Evolutionary conservation across 2,888 invertebrate species (phyloP), one percentile per base, ranked within the genome.

Genomic region (Papilio elwesi): DNA sequence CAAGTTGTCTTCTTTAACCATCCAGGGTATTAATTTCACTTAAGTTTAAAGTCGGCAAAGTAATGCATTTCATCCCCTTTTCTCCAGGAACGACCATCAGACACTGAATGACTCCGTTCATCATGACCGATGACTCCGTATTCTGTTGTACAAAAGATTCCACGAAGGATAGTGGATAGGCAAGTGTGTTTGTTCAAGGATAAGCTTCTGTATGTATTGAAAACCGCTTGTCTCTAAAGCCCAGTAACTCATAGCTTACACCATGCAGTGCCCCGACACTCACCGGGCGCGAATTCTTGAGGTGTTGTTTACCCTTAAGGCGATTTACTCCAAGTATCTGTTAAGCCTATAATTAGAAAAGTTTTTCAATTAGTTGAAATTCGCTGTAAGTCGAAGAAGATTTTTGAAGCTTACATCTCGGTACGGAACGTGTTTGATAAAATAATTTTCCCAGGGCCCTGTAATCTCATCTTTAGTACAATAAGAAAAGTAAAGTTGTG

Each of bases 281-380:
- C 83, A 82, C 85, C 85, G 84, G 86, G 85, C 78, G 86, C 83
- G 81, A 88, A 92, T 91, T 90, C 88, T 85, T 86, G 88, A 91
- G 92, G 92, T 92, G 91, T 90, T 92, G 91, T 92, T 92, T 92
- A 90, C 90, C 90, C 89, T 89, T 86, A 88, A 91, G 91, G 91
- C 91, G 92, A 93, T 93, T 92, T 92, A 88, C 90, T 90, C 87
- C 83, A 90, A 93, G 91, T 92, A 91, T 90, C 90, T 89, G 91
- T 86, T 91, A 90, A 93, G 92, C 87, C 90, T 92, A 92, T 93
- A 93, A 93, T 93, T 93, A 93, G 91, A 91, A 93, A 93, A 93
- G 84, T 93, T 93, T 93, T 93, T 93, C 92, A 92, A 93, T 93
- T 93, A 93, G 90, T 92, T 90, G 89, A 91, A 92, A 92, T 92